A percentile compares a stretch with the other conserved stretches of the same genome.
Evolutionary conservation across 2,797 vertebrate species (phyloP).

Genomic region (Pristis pectinata): DNA sequence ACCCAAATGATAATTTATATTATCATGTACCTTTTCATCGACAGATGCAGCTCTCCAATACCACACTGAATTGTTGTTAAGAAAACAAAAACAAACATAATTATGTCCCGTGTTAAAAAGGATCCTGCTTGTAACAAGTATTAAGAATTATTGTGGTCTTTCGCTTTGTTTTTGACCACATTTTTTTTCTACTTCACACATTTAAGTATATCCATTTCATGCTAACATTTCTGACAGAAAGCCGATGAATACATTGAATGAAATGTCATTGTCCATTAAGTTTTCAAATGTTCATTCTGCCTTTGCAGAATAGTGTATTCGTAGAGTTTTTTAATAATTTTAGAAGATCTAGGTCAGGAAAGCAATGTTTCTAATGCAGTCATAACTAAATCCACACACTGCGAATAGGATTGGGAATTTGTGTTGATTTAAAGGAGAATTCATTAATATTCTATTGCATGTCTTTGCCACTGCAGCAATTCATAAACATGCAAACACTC

Average conservation of each 20-base stretch:
- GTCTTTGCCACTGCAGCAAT: neutral
- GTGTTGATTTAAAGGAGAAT: neutral
- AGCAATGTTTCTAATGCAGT: neutral
- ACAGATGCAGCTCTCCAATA: neutral
- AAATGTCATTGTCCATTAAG: neutral
- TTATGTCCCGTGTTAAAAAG: neutral
- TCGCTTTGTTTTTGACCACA: neutral
- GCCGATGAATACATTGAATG: neutral
- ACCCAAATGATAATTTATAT: neutral
- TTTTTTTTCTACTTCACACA: neutral
- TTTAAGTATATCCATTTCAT: neutral
- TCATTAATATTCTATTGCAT: neutral
- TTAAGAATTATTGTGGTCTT: neutral
- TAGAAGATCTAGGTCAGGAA: neutral
- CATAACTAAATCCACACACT: neutral
- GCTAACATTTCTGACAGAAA: neutral
- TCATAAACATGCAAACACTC: neutral
- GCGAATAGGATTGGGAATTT: neutral
- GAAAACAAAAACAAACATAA: neutral
- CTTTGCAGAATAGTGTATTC: neutral
- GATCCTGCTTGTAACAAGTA: neutral
- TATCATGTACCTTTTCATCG: no score
- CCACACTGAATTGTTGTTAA: neutral
- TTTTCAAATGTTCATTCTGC: neutral
- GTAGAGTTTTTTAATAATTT: neutral